phyloP scores from a whole-genome alignment of 2,113 vertebrate species.

The Apus apus region DNA sequence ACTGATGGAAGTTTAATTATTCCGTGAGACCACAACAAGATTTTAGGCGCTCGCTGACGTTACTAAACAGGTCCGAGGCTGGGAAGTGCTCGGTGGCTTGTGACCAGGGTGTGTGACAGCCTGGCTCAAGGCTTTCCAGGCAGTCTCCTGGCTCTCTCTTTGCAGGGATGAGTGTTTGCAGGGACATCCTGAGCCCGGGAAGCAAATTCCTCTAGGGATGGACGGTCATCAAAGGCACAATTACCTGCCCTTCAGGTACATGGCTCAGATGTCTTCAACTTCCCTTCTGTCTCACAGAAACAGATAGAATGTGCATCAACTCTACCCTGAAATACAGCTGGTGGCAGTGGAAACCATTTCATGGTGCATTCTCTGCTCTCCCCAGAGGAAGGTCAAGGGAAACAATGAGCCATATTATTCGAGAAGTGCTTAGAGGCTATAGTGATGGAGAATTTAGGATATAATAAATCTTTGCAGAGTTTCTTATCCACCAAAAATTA shows the following conservation, averaged over 20 bases:
- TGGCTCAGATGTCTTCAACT: neutral
- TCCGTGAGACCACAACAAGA: neutral
- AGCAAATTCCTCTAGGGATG: neutral
- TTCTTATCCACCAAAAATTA: slow-evolving; percentile 36
- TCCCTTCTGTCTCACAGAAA: neutral
- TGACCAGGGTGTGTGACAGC: neutral
- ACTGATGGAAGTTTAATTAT: slow-evolving; percentile 12
- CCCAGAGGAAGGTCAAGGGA: neutral
- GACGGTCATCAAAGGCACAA: neutral
- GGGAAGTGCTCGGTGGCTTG: neutral
- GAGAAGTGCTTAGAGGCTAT: neutral
- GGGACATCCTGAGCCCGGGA: neutral
- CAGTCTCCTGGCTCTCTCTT: neutral
- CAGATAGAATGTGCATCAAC: neutral
- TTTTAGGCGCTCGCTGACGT: neutral
- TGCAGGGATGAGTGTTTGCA: rapidly evolving
- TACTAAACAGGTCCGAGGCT: neutral
- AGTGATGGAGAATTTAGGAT: slow-evolving; percentile 13
- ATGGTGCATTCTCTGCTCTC: neutral
- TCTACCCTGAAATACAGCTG: neutral
- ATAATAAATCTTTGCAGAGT: neutral
- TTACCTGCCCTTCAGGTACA: neutral
- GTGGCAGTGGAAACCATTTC: neutral
- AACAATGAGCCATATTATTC: slow-evolving; percentile 23
- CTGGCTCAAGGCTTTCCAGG: neutral